These are phyloP conservation scores for Boloria euphrosyne DNA, from an alignment of 2,888 invertebrate species.

Conservation along the genomic window DNA sequence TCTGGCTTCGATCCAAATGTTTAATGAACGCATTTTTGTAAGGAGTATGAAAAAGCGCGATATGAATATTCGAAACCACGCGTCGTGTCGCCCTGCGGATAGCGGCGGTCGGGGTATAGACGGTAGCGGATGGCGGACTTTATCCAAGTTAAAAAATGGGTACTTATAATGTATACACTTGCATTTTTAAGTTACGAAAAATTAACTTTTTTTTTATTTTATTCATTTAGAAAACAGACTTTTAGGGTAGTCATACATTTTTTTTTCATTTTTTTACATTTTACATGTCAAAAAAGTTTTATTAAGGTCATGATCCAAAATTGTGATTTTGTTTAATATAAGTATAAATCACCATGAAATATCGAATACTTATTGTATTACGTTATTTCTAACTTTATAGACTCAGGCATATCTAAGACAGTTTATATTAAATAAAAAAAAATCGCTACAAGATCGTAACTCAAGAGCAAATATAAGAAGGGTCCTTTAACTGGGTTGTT, in stretches of 20 bases:
- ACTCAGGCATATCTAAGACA: not conserved
- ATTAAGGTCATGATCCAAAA: too few species aligned
- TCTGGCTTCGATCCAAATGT: slow-evolving; percentile 68
- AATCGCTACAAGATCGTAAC: slow-evolving; percentile 49
- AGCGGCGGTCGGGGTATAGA: slow-evolving; percentile 26
- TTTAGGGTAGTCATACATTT: too few species aligned
- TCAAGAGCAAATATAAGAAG: slow-evolving; percentile 48
- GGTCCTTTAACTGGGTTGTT: slow-evolving; percentile 77
- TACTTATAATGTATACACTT: too few species aligned
- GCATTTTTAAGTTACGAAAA: too few species aligned
- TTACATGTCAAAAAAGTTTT: too few species aligned
- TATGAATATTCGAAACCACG: slow-evolving; percentile 74
- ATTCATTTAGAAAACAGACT: too few species aligned
- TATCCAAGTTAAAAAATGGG: not conserved
- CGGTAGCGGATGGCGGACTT: not conserved
- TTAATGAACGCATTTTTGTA: slow-evolving; percentile 57
- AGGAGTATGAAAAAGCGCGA: slow-evolving; percentile 52
- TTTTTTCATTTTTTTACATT: too few species aligned
- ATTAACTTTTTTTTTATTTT: too few species aligned
- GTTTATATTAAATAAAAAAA: not conserved
- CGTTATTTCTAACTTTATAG: not conserved
- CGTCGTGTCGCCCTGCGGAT: slow-evolving; percentile 64
- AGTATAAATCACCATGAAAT: too few species aligned
- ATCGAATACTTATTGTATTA: too few species aligned
- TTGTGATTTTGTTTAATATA: too few species aligned